Evolutionary conservation across 2,113 vertebrate species (phyloP).

Genomic region (Sapajus apella): DNA sequence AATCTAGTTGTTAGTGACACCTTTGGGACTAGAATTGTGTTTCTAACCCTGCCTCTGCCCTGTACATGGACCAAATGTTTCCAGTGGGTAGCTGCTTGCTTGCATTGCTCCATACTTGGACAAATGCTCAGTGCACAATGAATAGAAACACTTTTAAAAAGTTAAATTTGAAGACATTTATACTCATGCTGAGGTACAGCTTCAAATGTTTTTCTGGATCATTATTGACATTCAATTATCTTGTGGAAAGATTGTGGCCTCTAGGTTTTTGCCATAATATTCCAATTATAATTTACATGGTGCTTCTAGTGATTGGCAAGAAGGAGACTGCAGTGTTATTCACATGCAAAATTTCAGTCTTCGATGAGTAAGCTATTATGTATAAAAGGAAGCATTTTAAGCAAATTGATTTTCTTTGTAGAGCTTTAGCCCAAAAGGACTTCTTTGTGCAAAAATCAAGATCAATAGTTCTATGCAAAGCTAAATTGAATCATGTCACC

Average conservation of each 20-base stretch:
- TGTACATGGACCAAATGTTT: neutral
- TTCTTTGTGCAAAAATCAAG: constrained; percentile 75
- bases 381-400: constrained; percentile 71
- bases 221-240: constrained; percentile 60
- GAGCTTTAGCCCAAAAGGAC: constrained; percentile 73
- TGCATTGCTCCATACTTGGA: neutral
- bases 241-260: constrained; percentile 55
- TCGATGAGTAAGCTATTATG: constrained; percentile 66
- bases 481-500: constrained; percentile 76
- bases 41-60: neutral
- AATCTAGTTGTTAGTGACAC: neutral
- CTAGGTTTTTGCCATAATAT: constrained; percentile 57
- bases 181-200: neutral
- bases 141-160: constrained; percentile 43
- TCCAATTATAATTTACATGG: constrained; percentile 65
- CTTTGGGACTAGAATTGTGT: neutral
- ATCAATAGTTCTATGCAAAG: constrained; percentile 82
- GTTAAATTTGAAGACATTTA: constrained; percentile 46
- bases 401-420: constrained; percentile 81
- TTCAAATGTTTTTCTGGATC: constrained; percentile 59
- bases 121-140: neutral
- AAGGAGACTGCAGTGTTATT: constrained; percentile 56
- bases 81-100: neutral
- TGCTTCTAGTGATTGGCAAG: constrained; percentile 28
- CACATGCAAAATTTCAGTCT: constrained; percentile 58